A percentile compares a stretch with the other conserved stretches of the same genome.
Evolutionary conservation across 2,113 vertebrate genomes (phyloP).

Genomic region (pig (Sus scrofa)): T2T-Sscrofa CM000814.6:37706001-37706500

Average conservation of each 20-base stretch:
- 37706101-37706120: background rate
- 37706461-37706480: too few relatives aligned
- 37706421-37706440: too few relatives aligned
- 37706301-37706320: background rate
- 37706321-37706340: background rate
- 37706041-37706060: too few relatives aligned
- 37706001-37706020: too few relatives aligned
- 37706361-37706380: too few relatives aligned
- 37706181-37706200: background rate
- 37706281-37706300: background rate
- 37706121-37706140: background rate
- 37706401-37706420: too few relatives aligned
- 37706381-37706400: too few relatives aligned
- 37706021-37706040: too few relatives aligned
- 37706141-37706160: background rate
- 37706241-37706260: background rate
- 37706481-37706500: too few relatives aligned
- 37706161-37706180: background rate
- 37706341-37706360: too few relatives aligned
- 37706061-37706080: background rate
- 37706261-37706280: rapidly evolving
- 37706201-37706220: background rate
- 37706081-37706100: background rate
- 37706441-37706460: too few relatives aligned
- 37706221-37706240: rapidly evolving